Percentiles rank a stretch among this genome's conserved stretches.
Conservation (phyloP, 2,113 vertebrate genomes). For the Paracanthobrama guichenoti region DNA sequence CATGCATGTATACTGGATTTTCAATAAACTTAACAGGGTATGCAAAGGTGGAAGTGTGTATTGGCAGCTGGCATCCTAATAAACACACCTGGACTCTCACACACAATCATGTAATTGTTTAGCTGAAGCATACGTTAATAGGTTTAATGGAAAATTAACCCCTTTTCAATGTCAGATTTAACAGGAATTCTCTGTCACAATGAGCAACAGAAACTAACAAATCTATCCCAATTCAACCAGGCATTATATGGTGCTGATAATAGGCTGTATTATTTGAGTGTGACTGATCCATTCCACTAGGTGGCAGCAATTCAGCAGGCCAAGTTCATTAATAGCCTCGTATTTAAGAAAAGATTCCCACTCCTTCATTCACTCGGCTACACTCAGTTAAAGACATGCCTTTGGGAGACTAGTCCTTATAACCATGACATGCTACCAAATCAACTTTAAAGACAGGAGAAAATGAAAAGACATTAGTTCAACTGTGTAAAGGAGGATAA, state of each 20-base stretch:
- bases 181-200: neutral
- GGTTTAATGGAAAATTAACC: neutral
- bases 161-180: neutral
- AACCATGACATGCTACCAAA: slow-evolving; percentile 43
- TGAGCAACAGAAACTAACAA: neutral
- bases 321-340: neutral
- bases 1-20: neutral
- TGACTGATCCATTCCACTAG: slow-evolving; percentile 38
- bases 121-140: slow-evolving; percentile 43
- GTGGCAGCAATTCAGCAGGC: slow-evolving; percentile 43
- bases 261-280: neutral
- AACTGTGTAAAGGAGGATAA: slow-evolving; percentile 37
- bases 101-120: slow-evolving; percentile 64
- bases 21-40: neutral
- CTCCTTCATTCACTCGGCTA: neutral
- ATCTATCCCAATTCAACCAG: neutral
- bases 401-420: neutral
- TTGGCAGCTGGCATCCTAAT: neutral
- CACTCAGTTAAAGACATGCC: neutral
- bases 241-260: neutral
- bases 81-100: slow-evolving; percentile 57
- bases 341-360: neutral
- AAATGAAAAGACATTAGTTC: slow-evolving; percentile 52
- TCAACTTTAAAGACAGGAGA: slow-evolving; percentile 51
- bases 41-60: slow-evolving; percentile 7